Evolutionary conservation across 2,797 vertebrate species (phyloP).

Genomic region (Parauchenoglanis punctatus): DNA sequence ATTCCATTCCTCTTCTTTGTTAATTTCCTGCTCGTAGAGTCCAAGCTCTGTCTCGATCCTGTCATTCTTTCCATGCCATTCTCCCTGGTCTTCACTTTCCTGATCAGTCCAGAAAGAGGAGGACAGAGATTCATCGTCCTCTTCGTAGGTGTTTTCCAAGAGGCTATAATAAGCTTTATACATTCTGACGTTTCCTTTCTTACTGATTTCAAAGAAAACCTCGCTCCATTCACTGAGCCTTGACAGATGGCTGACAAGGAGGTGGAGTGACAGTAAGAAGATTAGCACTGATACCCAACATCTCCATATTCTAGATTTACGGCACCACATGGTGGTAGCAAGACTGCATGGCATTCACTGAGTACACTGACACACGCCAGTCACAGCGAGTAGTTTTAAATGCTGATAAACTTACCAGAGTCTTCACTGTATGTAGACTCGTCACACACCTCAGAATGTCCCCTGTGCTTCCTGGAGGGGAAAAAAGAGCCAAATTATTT

Average conservation of each 20-base stretch:
- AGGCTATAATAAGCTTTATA: conserved; percentile 59
- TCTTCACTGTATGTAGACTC: conserved; percentile 76
- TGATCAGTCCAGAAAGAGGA: conserved; percentile 75
- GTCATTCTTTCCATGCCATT: conserved; percentile 37
- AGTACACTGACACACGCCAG: background rate
- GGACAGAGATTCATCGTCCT: conserved; percentile 58
- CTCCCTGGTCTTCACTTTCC: conserved; percentile 55
- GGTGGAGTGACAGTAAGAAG: conserved; percentile 67
- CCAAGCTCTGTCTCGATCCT: background rate
- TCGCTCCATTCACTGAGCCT: conserved; percentile 7
- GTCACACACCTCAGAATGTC: conserved; percentile 70
- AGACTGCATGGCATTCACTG: background rate
- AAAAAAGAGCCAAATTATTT: background rate
- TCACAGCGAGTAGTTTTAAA: background rate
- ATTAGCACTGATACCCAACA: conserved; percentile 63
- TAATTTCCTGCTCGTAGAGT: background rate
- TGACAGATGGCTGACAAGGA: conserved; percentile 55
- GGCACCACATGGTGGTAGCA: conserved; percentile 55
- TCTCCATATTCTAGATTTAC: conserved; percentile 2
- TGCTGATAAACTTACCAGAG: conserved; percentile 66
- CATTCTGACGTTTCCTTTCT: conserved; percentile 52
- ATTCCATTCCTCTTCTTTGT: background rate
- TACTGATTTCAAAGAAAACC: background rate
- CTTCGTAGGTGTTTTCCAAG: conserved; percentile 54
- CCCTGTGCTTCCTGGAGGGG: conserved; percentile 70